A percentile compares a stretch with the other conserved stretches of the same genome.
Evolutionary conservation across 2,797 vertebrate species (phyloP).

Genomic region (Enteromius treurensis): DNA sequence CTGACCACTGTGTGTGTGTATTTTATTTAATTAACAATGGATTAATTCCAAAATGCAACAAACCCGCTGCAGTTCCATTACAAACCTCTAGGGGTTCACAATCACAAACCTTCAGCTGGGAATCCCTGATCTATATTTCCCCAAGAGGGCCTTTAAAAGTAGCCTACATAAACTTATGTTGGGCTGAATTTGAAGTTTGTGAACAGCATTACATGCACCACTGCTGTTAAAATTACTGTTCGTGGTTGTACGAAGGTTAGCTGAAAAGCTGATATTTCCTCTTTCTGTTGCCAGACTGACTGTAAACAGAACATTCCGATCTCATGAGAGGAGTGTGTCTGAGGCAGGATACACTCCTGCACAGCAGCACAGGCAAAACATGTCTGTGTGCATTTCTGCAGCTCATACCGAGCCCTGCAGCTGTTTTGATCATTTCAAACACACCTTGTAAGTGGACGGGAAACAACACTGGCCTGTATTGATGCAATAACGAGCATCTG

Average conservation of each 20-base stretch:
- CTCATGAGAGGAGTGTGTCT: slow-evolving; percentile 4
- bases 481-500: not conserved
- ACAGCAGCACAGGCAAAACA: not conserved
- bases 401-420: not conserved
- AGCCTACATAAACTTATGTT: not conserved
- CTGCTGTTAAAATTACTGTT: not conserved
- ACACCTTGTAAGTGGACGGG: not conserved
- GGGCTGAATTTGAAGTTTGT: not conserved
- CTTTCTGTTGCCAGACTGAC: slow-evolving; percentile 16
- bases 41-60: not conserved
- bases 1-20: too few species aligned
- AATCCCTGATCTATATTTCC: not conserved
- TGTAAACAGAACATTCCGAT: slow-evolving; percentile 48
- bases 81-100: not conserved
- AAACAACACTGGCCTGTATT: not conserved
- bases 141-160: not conserved
- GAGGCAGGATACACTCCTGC: not conserved
- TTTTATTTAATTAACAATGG: too few species aligned
- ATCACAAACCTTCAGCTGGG: not conserved
- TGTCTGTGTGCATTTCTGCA: slow-evolving; percentile 31
- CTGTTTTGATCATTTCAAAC: slow-evolving; percentile 12
- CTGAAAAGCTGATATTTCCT: slow-evolving; percentile 17
- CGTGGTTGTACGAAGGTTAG: slow-evolving; percentile 11
- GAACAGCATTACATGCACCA: not conserved
- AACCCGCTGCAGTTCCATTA: not conserved